Evolutionary conservation across 1,140 invertebrate species (phyloP).

Genomic region (Oreohelix idahoensis): DNA sequence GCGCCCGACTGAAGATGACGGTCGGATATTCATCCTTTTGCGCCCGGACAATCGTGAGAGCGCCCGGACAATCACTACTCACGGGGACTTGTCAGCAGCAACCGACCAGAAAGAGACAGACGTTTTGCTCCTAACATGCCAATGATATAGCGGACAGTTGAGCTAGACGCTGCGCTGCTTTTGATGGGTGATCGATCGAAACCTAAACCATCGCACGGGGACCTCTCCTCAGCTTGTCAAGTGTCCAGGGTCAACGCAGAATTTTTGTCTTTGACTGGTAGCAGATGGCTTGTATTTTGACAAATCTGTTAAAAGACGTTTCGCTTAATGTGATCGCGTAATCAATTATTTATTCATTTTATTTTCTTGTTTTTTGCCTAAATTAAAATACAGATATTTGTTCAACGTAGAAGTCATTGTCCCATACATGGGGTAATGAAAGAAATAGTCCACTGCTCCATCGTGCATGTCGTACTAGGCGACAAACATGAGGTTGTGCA

Average conservation of each 20-base stretch:
- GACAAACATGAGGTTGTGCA: too few relatives aligned
- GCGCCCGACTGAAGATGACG: not conserved
- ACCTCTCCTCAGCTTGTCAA: not conserved
- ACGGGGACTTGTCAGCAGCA: not conserved
- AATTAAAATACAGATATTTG: too few relatives aligned
- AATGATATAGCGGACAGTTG: not conserved
- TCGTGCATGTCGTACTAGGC: too few relatives aligned
- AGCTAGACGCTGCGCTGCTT: not conserved
- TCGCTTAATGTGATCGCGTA: not conserved
- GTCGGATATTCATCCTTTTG: not conserved
- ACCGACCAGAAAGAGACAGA: not conserved
- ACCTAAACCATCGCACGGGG: not conserved
- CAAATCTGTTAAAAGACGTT: not conserved
- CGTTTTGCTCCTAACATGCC: not conserved
- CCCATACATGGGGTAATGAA: too few relatives aligned
- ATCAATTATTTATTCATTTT: not conserved
- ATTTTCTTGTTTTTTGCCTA: too few relatives aligned
- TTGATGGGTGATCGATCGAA: not conserved
- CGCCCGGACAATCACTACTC: not conserved
- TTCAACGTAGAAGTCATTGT: too few relatives aligned
- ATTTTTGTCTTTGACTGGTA: not conserved
- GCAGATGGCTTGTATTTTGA: not conserved
- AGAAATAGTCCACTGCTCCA: too few relatives aligned
- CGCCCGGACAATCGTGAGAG: conserved; percentile 5
- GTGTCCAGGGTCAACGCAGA: not conserved